Base-by-base conservation (phyloP, 2,888 invertebrate species). In the Lacanobia wlatinum region DNA sequence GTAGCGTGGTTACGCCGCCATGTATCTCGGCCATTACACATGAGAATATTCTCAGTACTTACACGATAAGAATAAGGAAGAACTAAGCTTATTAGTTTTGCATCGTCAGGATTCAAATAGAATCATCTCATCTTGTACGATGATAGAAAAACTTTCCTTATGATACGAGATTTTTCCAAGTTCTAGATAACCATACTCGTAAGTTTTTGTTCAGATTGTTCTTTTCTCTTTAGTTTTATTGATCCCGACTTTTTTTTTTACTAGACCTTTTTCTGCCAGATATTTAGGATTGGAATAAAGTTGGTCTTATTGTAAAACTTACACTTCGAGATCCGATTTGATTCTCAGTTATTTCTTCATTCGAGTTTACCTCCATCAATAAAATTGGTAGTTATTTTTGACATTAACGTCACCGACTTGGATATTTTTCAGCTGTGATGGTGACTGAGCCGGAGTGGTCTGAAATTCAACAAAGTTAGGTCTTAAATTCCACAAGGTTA, bases 91-190 rank as follows among this genome's bases (percentile, higher is more conserved):
- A 46, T 38, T 55, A 62, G 7, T 34, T 63, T 74, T 55, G 40
- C 18, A 28, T 63, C 40, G 12, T 40, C 53, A 73, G 7, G 16
- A 48, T 40, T 21, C 46, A 10, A 21, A 14, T 21, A 28, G 28
- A 10, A 21, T 46, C 40, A 23, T 46, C 21, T 73, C 34, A 58
- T 46, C 12, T 38, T 16, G n/a, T 23, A 21, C 1, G 5, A n/a
- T 34, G 8, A 52, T 52, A 38, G 34, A 5, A 18, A 52, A 58
- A 75, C 75, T 75, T 73, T 58, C n/a, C 18, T 21, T 53, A 16
- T n/a, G n/a, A n/a, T 55, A 12, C 48, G 21, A 40, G n/a, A 18
- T 63, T 74, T 66, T 43, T 48, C 53, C 10, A 7, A 48, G 34
- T 48, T 18, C 7, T 21, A 55, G 28, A 62, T 48, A 55, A 62